A percentile compares a stretch with the other conserved stretches of the same genome.
Conservation (phyloP, 2,797 vertebrate species). For the Rhodeus uyekii region DNA sequence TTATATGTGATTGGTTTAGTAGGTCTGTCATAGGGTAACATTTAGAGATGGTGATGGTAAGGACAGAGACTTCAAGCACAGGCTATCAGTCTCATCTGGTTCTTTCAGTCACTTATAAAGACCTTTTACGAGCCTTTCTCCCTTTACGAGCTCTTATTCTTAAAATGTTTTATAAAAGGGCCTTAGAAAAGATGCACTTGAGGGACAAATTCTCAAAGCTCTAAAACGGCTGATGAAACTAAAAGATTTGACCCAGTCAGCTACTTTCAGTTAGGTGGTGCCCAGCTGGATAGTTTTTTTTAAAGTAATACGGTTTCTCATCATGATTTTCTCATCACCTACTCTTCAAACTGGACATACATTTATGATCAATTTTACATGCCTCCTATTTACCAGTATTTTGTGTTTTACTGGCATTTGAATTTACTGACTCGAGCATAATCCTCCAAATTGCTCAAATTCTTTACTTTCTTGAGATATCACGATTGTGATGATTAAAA, state of each 20-base stretch:
- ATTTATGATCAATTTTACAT: background rate
- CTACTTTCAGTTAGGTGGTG: constrained; percentile 54
- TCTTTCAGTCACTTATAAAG: constrained; percentile 45
- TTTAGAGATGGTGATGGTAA: constrained; percentile 41
- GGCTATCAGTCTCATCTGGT: constrained; percentile 21
- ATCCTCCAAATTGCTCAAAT: background rate
- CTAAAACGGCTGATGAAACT: constrained; percentile 69
- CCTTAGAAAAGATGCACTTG: constrained; percentile 48
- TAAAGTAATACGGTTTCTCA: constrained; percentile 6
- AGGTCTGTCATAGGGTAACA: constrained; percentile 62
- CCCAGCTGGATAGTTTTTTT: constrained; percentile 50
- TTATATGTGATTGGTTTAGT: constrained; percentile 76
- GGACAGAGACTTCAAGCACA: constrained; percentile 24
- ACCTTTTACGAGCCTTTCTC: constrained; percentile 37
- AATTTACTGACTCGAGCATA: background rate
- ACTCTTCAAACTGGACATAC: background rate
- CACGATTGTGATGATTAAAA: background rate
- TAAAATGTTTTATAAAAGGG: constrained; percentile 41
- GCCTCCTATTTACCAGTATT: background rate
- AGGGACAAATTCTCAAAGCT: constrained; percentile 50
- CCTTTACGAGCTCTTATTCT: constrained; percentile 31
- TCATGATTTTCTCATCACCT: background rate
- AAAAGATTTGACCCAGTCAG: constrained; percentile 66
- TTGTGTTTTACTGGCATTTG: too few species aligned
- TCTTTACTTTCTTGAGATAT: background rate